phyloP scores from a whole-genome alignment of 2,113 vertebrate genomes.

The Tautogolabrus adspersus region DNA sequence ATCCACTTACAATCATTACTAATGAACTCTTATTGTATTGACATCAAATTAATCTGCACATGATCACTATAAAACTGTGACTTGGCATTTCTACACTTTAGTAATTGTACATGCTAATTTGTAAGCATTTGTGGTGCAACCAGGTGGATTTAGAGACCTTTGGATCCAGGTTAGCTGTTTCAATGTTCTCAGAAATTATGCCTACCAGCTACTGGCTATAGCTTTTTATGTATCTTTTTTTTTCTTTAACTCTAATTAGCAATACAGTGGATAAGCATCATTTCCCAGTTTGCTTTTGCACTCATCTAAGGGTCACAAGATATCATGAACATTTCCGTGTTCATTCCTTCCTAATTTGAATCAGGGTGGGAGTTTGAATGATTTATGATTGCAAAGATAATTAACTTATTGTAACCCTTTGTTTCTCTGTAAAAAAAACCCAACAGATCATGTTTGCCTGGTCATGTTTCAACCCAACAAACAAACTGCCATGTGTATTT shows the following conservation, averaged over 20 bases:
- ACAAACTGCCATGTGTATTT: conserved; percentile 11
- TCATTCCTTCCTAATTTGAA: conserved; percentile 2
- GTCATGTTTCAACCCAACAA: not conserved
- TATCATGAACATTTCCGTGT: not conserved
- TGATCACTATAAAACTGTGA: not conserved
- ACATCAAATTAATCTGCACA: not conserved
- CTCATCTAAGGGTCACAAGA: not conserved
- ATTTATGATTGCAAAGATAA: not conserved
- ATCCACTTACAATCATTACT: not conserved
- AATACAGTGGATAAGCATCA: not conserved
- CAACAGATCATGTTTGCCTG: not conserved
- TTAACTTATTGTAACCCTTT: not conserved
- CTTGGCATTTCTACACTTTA: not conserved
- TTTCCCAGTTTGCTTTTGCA: conserved; percentile 1
- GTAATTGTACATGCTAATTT: not conserved
- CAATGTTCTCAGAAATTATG: not conserved
- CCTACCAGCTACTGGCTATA: not conserved
- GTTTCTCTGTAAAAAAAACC: not conserved
- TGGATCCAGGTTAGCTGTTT: not conserved
- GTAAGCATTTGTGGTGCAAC: not conserved
- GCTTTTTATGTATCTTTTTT: not conserved
- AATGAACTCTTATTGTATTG: too few species aligned
- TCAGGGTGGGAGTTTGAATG: not conserved
- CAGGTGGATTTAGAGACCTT: not conserved
- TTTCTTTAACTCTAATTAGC: not conserved